phyloP scores from a whole-genome alignment of 1,140 invertebrate species.

The Acromyrmex charruanus region DNA sequence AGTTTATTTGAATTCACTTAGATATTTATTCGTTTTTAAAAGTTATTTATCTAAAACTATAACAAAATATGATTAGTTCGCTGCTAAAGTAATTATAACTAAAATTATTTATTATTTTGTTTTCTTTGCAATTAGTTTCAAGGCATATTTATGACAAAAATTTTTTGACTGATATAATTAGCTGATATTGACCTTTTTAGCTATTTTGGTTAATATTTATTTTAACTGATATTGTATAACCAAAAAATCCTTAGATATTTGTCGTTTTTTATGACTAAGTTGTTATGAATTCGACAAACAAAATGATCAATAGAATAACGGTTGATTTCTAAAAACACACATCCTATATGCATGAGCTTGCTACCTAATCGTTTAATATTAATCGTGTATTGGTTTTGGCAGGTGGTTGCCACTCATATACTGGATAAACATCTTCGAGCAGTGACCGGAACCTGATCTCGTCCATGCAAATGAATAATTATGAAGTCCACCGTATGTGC shows the following conservation, averaged over 20 bases:
- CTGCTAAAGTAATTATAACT: too few species aligned
- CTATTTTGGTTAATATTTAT: too few species aligned
- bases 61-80: too few species aligned
- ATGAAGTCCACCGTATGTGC: conserved; percentile 68
- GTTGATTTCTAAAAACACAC: conserved; percentile 35
- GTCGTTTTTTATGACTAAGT: background rate
- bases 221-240: too few species aligned
- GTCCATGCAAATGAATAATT: conserved; percentile 78
- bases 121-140: too few species aligned
- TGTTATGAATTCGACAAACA: background rate
- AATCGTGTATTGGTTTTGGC: conserved; percentile 82
- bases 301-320: background rate
- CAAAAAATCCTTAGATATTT: background rate
- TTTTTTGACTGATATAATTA: too few species aligned
- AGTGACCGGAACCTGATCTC: conserved; percentile 75
- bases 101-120: too few species aligned
- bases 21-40: too few species aligned
- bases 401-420: conserved; percentile 78
- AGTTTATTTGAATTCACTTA: too few species aligned
- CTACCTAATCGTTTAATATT: conserved; percentile 79
- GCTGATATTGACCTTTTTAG: too few species aligned
- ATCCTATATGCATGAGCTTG: conserved; percentile 65
- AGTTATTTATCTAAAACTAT: too few species aligned
- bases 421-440: conserved; percentile 79
- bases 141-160: too few species aligned